Conservation (phyloP, 1,140 invertebrate species). For the Aphelinus certus region DNA sequence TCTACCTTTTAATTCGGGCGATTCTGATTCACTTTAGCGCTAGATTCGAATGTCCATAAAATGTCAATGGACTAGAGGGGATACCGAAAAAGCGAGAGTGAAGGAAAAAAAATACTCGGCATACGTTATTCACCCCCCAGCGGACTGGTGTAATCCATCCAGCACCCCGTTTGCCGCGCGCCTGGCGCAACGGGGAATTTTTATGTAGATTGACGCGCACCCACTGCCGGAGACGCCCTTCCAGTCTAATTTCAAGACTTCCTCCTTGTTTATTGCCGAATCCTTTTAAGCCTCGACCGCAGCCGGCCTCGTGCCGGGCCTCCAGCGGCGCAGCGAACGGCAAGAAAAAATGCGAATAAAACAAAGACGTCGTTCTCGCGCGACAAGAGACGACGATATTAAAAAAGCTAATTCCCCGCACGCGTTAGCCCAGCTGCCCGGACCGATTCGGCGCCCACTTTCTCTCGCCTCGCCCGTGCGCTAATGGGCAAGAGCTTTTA, state of each 20-base stretch:
- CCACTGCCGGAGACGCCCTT: constrained; percentile 34
- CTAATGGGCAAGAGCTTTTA: constrained; percentile 35
- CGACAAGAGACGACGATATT: constrained; percentile 37
- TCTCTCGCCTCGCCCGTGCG: background rate
- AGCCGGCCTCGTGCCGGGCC: background rate
- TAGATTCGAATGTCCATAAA: no score
- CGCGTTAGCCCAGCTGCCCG: background rate
- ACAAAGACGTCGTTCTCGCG: constrained; percentile 25
- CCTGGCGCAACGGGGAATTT: constrained; percentile 47
- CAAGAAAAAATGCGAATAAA: constrained; percentile 45
- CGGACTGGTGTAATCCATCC: no score
- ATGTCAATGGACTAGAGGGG: no score
- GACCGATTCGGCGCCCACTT: background rate
- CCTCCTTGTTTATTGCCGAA: constrained; percentile 63
- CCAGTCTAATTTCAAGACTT: constrained; percentile 57
- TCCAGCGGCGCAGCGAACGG: constrained; percentile 34
- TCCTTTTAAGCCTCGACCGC: constrained; percentile 60
- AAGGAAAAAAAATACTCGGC: no score
- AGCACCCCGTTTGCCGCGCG: background rate
- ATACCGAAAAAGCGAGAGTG: no score
- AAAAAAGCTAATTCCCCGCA: constrained; percentile 48
- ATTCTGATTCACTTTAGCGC: no score
- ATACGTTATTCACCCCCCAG: no score
- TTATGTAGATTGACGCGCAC: constrained; percentile 51
- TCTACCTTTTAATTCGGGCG: no score